Evolutionary conservation across 2,888 invertebrate genomes (phyloP).

Genomic region (Ophioninae sp.): DNA sequence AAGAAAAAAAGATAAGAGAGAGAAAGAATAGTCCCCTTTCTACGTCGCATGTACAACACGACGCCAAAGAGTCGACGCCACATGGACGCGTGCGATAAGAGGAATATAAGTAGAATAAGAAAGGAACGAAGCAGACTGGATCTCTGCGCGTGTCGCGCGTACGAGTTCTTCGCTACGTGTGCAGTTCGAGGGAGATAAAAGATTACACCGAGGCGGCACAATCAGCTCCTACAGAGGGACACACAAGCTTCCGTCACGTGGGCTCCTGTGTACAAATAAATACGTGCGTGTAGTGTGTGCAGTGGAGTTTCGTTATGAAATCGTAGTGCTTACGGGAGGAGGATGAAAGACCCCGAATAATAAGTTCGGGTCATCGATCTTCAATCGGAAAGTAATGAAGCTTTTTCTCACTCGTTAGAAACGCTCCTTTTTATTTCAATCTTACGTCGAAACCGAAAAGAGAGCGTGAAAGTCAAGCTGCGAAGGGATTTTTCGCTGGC

Average conservation of each 20-base stretch:
- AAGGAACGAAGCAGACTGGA: constrained; percentile 50
- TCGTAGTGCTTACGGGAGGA: constrained; percentile 20
- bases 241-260: constrained; percentile 40
- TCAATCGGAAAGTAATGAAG: constrained; percentile 22
- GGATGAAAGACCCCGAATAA: constrained; percentile 26
- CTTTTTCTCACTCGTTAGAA: not conserved
- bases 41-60: constrained; percentile 46
- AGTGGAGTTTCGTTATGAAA: constrained; percentile 37
- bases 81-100: constrained; percentile 59
- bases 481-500: not conserved
- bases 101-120: constrained; percentile 53
- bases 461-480: not conserved
- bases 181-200: constrained; percentile 48
- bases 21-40: constrained; percentile 57
- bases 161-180: constrained; percentile 10
- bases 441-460: not conserved
- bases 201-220: constrained; percentile 46
- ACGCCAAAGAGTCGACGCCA: constrained; percentile 30
- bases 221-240: constrained; percentile 27
- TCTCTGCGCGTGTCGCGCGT: constrained; percentile 35
- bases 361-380: constrained; percentile 55
- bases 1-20: constrained; percentile 38
- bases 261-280: not conserved
- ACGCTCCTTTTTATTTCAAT: not conserved
- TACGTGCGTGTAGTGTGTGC: not conserved